Base-by-base conservation (phyloP, 2,113 vertebrate species). In the Scortum barcoo region DNA sequence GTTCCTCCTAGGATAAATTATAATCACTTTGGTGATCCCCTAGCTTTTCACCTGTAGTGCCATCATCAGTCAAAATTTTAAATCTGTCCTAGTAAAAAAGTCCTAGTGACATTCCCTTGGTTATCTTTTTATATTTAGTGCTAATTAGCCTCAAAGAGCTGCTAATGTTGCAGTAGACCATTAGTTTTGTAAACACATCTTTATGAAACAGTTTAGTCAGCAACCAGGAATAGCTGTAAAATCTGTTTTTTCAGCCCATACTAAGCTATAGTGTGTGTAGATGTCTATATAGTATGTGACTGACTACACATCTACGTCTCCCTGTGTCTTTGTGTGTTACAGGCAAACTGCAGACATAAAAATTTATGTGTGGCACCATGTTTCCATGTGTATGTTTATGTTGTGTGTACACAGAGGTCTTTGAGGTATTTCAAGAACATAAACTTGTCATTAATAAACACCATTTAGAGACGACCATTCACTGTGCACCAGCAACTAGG, bases 371-470 rank as follows among this genome's bases (percentile, higher is more conserved):
- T 76, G 70, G 50, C 56, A 72, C 63, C 46, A 13, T 66, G 51
- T 78, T 67, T 78, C 50, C 62, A 42, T 84, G n/a, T 76, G 63
- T 68, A 70, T 80, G 72, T 83, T 65, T 79, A 70, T 3, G 38
- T 57, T n/a, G 54, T 75, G 81, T 84, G 53, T n/a, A 12, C 5
- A 8, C 46, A 44, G 42, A 67, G 50, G 33, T 50, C 50, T 72
- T 36, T 44, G 68, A 78, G 81, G 67, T 77, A 56, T 89, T 83
- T 83, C 7, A 36, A 24, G 63, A 80, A 58, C 72, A 72, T 69
- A 63, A 87, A 87, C 72, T 40, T 61, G 72, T 85, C 87, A 83
- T 85, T 76, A 84, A 81, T 71, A 61, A 84, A 62, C 58, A 22
- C 51, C 50, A 66, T 65, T 36, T 57, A 78, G 62, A 26, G 42